Evolutionary conservation across 2,797 vertebrate genomes (phyloP).

Genomic region (Melanotaenia nigrans): DNA sequence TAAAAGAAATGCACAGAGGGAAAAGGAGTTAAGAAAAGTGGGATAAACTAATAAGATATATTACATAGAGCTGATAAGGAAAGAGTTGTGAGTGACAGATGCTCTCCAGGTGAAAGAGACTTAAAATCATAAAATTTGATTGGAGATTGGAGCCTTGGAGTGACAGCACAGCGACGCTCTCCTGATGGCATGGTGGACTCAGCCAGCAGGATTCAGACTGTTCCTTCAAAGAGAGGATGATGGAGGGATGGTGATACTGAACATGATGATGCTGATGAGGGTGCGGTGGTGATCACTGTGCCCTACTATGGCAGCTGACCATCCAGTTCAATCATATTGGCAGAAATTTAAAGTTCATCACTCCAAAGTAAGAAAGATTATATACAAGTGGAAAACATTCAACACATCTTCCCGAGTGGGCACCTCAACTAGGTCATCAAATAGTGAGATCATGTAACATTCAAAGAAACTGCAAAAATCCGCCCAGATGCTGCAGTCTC

Average conservation of each 20-base stretch:
- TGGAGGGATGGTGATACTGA: neutral
- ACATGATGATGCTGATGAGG: neutral
- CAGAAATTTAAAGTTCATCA: neutral
- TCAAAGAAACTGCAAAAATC: neutral
- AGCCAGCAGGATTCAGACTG: neutral
- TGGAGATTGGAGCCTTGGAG: slow-evolving; percentile 36
- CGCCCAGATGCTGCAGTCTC: neutral
- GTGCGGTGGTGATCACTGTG: neutral
- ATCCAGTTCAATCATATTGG: neutral
- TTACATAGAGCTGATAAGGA: slow-evolving; percentile 24
- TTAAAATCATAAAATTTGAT: slow-evolving; percentile 51
- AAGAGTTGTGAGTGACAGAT: slow-evolving; percentile 37
- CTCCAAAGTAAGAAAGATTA: neutral
- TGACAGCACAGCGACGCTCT: slow-evolving; percentile 12
- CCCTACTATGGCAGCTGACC: neutral
- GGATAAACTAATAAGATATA: slow-evolving; percentile 12
- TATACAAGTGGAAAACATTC: neutral
- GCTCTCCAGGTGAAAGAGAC: slow-evolving; percentile 47
- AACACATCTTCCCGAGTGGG: neutral
- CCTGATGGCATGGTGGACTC: slow-evolving; percentile 25
- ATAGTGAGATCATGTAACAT: too few species aligned
- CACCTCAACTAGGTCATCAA: neutral
- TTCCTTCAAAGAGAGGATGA: slow-evolving; percentile 4
- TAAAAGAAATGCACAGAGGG: neutral
- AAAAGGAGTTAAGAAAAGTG: slow-evolving; percentile 15